These are phyloP conservation scores for Limnephilus rhombicus DNA, from an alignment of 2,888 invertebrate species.

Conservation along the genomic window DNA sequence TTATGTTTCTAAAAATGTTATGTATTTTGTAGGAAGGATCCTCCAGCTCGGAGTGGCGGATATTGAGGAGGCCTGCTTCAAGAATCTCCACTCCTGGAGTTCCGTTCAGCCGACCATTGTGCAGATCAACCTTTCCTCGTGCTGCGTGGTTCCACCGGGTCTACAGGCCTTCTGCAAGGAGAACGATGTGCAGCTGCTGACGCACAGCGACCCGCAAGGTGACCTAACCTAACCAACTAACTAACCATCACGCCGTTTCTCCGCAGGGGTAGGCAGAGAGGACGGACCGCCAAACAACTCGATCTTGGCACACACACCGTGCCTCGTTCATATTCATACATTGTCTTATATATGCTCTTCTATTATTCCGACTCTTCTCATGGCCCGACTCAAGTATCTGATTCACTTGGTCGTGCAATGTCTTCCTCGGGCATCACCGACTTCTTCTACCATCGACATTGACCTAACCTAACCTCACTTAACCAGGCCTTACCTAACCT, in stretches of 20 bases:
- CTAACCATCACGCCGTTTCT: no score
- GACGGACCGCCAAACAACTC: no score
- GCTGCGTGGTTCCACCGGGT: slow-evolving; percentile 95
- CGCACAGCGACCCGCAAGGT: slow-evolving; percentile 97
- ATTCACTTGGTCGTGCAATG: no score
- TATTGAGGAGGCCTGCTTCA: slow-evolving; percentile 89
- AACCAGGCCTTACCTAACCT: not conserved
- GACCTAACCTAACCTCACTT: no score
- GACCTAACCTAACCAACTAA: not conserved
- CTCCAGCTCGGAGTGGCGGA: slow-evolving; percentile 92
- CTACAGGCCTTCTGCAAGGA: slow-evolving; percentile 93
- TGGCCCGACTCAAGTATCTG: no score
- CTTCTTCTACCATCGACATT: no score
- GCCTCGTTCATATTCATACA: no score
- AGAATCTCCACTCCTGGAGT: slow-evolving; percentile 86
- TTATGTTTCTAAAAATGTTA: not conserved
- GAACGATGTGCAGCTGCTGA: slow-evolving; percentile 94
- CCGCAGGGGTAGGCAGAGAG: no score
- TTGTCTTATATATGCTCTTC: no score
- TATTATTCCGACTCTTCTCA: no score
- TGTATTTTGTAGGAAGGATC: slow-evolving; percentile 73
- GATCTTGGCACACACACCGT: no score
- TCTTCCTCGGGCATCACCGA: no score
- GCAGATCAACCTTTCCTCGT: slow-evolving; percentile 94
- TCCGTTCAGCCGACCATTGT: slow-evolving; percentile 90